Base-by-base conservation (phyloP, 2,888 invertebrate species). In the Drymonia ruficornis region DNA sequence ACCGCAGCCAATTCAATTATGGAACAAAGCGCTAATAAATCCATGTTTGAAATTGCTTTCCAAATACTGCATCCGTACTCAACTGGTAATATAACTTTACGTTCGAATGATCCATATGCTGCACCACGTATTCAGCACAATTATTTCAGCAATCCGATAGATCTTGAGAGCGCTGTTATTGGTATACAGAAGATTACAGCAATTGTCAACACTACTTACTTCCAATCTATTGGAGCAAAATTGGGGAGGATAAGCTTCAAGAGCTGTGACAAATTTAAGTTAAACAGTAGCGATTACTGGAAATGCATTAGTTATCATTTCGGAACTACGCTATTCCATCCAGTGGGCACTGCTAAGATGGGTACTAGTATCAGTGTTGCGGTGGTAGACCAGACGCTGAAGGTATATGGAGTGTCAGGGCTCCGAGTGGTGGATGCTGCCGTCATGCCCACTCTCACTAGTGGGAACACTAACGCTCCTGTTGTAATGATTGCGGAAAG, bases 381-480 rank as follows among this genome's bases (percentile, higher is more conserved):
- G 6, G 46, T 46, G 16, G 46, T 46, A 15, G 46, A 46, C 15
- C 9, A 9, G 5, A 4, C n/a, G 7, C 29, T 46, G 29, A 46
- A 16, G 16, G 46, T 46, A 3, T 29, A 15, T 16, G 46, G 46
- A 12, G 16, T 29, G 15, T 29, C 29, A 13, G 29, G 46, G 11
- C 46, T 46, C 16, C 46, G 46, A 6, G n/a, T 44, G 7, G 44
- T 44, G n/a, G 44, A 44, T 4, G 44, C 95, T 0, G 95, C 95
- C 36, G 95, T 96, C 19, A 96, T 96, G 95, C 96, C 96, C 0
- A 95, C 93, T 56, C 80, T 96, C 58, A 95, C 96, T 2, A 95
- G 95, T 64, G 96, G 95, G 1, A 96, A 96, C 67, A 96, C 96
- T 0, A 96, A 96, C 73, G 96, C 95, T 0, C 96, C 96, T 0